Conservation (phyloP, 2,797 vertebrate genomes). For the Sphenopsis melanotis region DNA sequence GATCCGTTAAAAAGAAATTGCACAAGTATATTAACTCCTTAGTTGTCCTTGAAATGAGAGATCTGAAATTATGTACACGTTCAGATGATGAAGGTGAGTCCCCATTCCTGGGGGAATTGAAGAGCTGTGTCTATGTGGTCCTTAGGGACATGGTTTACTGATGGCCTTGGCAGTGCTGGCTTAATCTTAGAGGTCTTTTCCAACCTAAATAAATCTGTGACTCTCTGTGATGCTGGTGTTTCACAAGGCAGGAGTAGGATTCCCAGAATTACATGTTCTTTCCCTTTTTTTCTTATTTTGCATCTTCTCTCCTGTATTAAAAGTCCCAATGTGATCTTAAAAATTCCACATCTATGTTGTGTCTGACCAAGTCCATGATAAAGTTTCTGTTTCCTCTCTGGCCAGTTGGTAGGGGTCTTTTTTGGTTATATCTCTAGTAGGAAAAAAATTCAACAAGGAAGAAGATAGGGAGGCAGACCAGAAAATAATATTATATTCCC, state of each 20-base stretch:
- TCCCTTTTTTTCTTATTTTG: background rate
- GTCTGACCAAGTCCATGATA: background rate
- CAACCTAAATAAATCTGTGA: background rate
- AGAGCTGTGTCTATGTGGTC: rapidly evolving
- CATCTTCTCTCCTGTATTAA: background rate
- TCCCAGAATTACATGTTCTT: background rate
- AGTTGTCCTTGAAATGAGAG: background rate
- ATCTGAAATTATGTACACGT: rapidly evolving
- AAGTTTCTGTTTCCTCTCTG: background rate
- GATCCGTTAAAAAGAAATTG: background rate
- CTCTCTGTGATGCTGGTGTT: background rate
- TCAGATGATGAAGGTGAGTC: background rate
- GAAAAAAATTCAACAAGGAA: background rate
- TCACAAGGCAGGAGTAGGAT: background rate
- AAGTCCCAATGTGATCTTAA: background rate
- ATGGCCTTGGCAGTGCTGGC: background rate
- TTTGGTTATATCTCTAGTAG: background rate
- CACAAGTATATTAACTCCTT: background rate
- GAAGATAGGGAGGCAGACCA: background rate
- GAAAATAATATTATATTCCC: background rate
- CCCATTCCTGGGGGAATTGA: background rate
- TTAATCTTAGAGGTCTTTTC: background rate
- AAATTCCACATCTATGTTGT: background rate
- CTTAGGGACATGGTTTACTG: background rate
- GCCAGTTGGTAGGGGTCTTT: background rate